Evolutionary conservation across 2,888 invertebrate genomes (phyloP).

Genomic region (Eumacrocentrus americanus): DNA sequence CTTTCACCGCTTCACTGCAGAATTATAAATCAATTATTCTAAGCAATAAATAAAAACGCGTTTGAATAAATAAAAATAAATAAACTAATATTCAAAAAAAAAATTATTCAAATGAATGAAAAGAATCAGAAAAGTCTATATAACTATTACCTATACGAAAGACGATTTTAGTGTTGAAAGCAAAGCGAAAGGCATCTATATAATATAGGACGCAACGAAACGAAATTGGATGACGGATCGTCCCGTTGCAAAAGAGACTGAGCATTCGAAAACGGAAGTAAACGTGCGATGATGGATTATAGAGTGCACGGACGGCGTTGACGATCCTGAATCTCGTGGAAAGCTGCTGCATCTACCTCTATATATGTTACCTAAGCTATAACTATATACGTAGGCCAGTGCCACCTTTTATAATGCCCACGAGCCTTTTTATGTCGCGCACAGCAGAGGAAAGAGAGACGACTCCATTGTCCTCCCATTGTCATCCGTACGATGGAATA

Average conservation of each 20-base stretch:
- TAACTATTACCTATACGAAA: too few species aligned
- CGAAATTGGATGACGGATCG: conserved; percentile 58
- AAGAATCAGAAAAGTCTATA: too few species aligned
- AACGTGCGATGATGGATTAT: conserved; percentile 59
- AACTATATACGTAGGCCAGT: conserved; percentile 7
- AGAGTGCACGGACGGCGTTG: conserved; percentile 38
- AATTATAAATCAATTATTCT: too few species aligned
- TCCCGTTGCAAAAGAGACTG: too few species aligned
- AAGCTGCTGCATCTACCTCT: background rate
- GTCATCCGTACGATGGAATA: conserved; percentile 44
- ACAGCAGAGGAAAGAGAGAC: conserved; percentile 23
- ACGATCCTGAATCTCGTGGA: conserved; percentile 23
- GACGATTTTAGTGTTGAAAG: too few species aligned
- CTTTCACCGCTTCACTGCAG: too few species aligned
- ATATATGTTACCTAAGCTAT: background rate
- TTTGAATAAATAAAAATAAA: too few species aligned
- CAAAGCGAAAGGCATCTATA: background rate
- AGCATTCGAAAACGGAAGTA: conserved; percentile 44
- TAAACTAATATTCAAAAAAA: too few species aligned
- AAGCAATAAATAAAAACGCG: too few species aligned
- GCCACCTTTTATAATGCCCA: conserved; percentile 34
- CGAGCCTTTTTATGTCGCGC: conserved; percentile 33
- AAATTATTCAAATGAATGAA: too few species aligned
- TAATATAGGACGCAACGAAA: conserved; percentile 41
- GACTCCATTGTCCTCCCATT: conserved; percentile 39